These are phyloP conservation scores for Stenichneumon culpator DNA, from an alignment of 2,888 invertebrate species.

Conservation along the genomic window DNA sequence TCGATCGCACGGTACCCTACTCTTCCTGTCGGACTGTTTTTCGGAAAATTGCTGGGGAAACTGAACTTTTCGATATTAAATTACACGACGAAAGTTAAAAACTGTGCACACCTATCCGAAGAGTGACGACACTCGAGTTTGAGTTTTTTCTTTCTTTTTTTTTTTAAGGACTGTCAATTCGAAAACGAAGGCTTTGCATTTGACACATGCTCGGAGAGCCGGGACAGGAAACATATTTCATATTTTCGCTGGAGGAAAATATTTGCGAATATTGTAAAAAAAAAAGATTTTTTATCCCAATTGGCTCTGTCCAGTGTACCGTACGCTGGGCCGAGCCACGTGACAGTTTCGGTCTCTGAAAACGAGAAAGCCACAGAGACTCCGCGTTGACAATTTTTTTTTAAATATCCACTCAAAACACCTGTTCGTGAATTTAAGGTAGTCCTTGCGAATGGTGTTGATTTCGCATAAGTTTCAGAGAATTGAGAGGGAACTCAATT, in stretches of 20 bases:
- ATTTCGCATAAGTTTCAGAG: too few species aligned
- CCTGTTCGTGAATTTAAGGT: not conserved
- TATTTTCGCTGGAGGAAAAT: not conserved
- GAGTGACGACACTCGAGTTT: not conserved
- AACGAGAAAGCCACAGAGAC: not conserved
- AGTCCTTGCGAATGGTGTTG: too few species aligned
- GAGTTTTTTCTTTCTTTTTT: not conserved
- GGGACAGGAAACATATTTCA: not conserved
- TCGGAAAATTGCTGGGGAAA: not conserved
- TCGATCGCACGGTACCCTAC: slow-evolving; percentile 50
- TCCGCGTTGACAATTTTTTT: not conserved
- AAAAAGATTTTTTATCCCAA: not conserved
- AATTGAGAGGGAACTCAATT: too few species aligned
- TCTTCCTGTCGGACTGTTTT: slow-evolving; percentile 6
- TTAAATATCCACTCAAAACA: not conserved
- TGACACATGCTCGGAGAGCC: not conserved
- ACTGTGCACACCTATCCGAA: not conserved
- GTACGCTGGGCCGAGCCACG: not conserved
- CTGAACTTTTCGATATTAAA: not conserved
- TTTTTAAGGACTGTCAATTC: not conserved
- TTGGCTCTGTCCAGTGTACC: not conserved
- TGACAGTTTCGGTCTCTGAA: not conserved
- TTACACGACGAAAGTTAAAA: not conserved
- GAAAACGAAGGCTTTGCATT: not conserved
- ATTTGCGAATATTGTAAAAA: not conserved